Conservation (phyloP, 2,113 vertebrate genomes). For the Regulus satrapa region DNA sequence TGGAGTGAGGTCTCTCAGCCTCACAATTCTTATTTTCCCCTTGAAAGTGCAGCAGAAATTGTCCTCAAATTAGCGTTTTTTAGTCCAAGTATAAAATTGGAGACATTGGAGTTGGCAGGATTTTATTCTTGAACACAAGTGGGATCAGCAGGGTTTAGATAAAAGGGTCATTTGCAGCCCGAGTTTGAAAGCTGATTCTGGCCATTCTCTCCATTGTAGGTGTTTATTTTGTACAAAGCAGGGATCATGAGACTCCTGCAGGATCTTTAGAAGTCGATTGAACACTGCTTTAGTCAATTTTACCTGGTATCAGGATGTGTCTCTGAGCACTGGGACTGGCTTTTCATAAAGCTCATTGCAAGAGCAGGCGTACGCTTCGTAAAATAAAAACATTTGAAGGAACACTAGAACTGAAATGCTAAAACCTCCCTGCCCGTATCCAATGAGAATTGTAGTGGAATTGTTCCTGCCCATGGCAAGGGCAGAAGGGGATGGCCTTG, state of each 20-base stretch:
- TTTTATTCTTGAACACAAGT: background rate
- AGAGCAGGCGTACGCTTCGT: background rate
- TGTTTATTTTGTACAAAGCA: background rate
- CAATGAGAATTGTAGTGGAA: accelerated
- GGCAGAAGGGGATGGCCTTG: accelerated
- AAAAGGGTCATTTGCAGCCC: background rate
- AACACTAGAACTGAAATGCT: background rate
- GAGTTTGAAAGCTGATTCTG: background rate
- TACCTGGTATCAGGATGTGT: background rate
- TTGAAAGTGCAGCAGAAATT: background rate
- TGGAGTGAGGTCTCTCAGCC: background rate
- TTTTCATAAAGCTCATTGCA: background rate
- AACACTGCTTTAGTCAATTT: background rate
- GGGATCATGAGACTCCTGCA: background rate
- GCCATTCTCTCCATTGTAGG: background rate
- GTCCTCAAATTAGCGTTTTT: background rate
- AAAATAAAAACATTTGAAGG: background rate
- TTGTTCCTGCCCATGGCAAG: background rate
- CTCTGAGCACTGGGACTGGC: background rate
- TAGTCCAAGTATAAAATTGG: background rate
- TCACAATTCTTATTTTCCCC: background rate
- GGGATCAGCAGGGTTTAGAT: background rate
- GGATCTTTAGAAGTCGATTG: background rate
- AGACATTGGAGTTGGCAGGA: background rate
- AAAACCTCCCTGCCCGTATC: no score